Evolutionary conservation across 2,797 vertebrate species (phyloP), one percentile per base, ranked within the genome.

Genomic region (Characodon lateralis): DNA sequence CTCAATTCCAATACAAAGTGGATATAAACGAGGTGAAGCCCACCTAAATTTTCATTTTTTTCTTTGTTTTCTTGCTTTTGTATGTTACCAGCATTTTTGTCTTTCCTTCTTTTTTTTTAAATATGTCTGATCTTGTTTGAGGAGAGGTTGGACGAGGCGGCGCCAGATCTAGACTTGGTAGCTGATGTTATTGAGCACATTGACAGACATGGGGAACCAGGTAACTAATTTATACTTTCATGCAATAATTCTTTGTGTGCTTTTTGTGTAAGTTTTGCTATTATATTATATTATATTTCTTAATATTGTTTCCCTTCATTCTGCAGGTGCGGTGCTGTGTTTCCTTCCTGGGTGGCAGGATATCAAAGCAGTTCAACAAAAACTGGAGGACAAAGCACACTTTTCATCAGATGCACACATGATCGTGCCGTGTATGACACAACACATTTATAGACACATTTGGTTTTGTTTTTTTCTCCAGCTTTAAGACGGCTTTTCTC

Each of bases 281-380:
- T 35, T 35, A 0, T 35, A 35, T 35, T 35, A 0, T 35, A 35
- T 71, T 0, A 1, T 3, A 31, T 58, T 39, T 79, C 12, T 71
- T 58, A 1, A 46, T 18, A 10, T 5, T 1, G 5, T 72, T 48
- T 73, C 31, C 26, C 5, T 0, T 83, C 14, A 0, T 78, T 51
- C 41, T 72, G 56, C 91, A 99, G 98, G 98, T 79, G 98, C 97
- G 8, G 96, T 99, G 79, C 93, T 99, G 87, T 99, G 98, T 94
- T 99, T 99, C 89, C 96, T 99, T 46, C 98, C 98, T 0, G 98
- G 98, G 0, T 99, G 98, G 98, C 98, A 99, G 90, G 97, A 99
- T 72, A 99, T 99, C 89, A 97, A 94, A 76, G 94, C 94, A 0
- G 96, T 99, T 68, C 96, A 98, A 86, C 95, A 99, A 80, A 96